phyloP scores from a whole-genome alignment of 2,113 vertebrate genomes.

The Centropus unirufus region DNA sequence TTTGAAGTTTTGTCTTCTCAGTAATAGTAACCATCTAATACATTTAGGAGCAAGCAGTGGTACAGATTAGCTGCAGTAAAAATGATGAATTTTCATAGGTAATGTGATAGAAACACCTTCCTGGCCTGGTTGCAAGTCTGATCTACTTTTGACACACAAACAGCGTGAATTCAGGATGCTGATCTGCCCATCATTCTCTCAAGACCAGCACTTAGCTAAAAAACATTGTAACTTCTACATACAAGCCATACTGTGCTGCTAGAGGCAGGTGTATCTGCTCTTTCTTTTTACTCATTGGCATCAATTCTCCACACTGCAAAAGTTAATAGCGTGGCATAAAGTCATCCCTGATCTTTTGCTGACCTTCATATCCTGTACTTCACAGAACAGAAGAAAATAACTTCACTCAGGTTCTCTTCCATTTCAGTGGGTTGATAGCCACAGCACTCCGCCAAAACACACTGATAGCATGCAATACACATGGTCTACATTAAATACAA shows the following conservation, averaged over 20 bases:
- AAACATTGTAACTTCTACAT: background rate
- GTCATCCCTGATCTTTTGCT: background rate
- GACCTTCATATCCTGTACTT: background rate
- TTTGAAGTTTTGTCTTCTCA: background rate
- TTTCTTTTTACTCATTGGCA: background rate
- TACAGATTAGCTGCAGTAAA: background rate
- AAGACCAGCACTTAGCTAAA: background rate
- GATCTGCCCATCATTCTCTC: background rate
- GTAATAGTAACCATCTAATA: background rate
- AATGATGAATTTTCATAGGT: background rate
- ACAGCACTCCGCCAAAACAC: background rate
- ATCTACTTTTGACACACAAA: background rate
- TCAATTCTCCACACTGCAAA: background rate
- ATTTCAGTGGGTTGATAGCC: background rate
- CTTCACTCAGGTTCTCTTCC: background rate
- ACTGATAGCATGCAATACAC: rapidly evolving
- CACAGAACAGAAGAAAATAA: background rate
- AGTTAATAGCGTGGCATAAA: background rate
- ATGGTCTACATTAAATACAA: background rate
- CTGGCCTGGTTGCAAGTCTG: background rate
- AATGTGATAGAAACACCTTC: background rate
- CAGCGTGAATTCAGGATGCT: background rate
- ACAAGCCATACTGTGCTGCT: background rate
- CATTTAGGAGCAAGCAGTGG: background rate
- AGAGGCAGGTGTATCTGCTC: background rate